Evolutionary conservation across 2,113 vertebrate species (phyloP).

Genomic region (Lanius collurio): DNA sequence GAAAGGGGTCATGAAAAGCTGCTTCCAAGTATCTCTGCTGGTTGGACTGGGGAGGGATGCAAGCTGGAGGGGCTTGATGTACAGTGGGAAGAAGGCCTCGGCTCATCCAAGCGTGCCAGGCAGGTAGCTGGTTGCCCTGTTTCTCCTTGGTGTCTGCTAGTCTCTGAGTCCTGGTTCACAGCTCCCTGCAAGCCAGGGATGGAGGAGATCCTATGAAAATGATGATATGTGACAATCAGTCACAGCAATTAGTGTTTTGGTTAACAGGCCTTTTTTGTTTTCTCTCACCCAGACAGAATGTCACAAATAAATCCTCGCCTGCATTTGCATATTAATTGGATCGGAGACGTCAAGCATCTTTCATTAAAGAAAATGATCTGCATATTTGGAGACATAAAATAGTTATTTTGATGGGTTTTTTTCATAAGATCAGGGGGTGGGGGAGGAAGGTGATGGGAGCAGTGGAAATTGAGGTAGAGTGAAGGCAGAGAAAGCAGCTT

Average conservation of each 20-base stretch:
- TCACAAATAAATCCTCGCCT: constrained; percentile 99
- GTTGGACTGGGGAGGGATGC: not conserved
- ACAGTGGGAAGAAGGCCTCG: not conserved
- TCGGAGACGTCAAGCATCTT: constrained; percentile 99
- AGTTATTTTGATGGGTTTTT: constrained; percentile 98
- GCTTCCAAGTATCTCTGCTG: not conserved
- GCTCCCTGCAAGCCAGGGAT: constrained; percentile 83
- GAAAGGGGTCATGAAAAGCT: not conserved
- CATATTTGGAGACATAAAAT: constrained; percentile 99
- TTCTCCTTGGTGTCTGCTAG: constrained; percentile 79
- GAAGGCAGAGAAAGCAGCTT: constrained; percentile 69
- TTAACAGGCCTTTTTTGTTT: constrained; percentile 99
- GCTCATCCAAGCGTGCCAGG: constrained; percentile 53
- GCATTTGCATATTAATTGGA: constrained; percentile 99
- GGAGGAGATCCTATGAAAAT: constrained; percentile 97
- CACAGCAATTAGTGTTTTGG: constrained; percentile 99
- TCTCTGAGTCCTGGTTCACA: constrained; percentile 70
- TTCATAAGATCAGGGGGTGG: constrained; percentile 84
- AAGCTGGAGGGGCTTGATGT: constrained; percentile 1
- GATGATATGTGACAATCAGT: constrained; percentile 99
- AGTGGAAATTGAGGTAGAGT: constrained; percentile 91
- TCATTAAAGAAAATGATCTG: constrained; percentile 99
- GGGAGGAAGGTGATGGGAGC: constrained; percentile 94
- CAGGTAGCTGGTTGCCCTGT: constrained; percentile 73
- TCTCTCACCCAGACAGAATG: constrained; percentile 99